Base-by-base conservation (phyloP, 2,888 invertebrate species). In the Tetranychus piercei region DNA sequence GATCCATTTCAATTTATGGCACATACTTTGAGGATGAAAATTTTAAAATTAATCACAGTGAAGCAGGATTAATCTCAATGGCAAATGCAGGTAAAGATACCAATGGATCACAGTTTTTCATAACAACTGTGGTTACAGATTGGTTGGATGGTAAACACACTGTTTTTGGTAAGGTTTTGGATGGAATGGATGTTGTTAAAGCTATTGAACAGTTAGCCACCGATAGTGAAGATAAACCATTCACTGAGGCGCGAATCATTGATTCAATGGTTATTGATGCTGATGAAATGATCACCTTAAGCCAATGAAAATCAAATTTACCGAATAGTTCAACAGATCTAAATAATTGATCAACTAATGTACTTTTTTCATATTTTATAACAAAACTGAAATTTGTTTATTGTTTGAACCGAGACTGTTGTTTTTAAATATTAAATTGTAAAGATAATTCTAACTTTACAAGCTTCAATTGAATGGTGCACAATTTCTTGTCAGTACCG, bases 111-210 rank as follows among this genome's bases (percentile, higher is more conserved):
- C 71, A 71, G 34, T 71, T 71, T 45, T 71, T 71, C 22, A 71
- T 71, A 6, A 71, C 71, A 23, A 44, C 71, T 20, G 71, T 71
- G 34, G 9, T 18, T 18, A 71, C 71, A 11, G 20, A 34, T 44
- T 71, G 71, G 71, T 20, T 71, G 34, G 71, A 71, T 71, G 71
- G 71, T 20, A 71, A 71, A 34, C 71, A 71, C 34, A 45, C 45
- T 9, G 71, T 71, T 71, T 71, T 71, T 20, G 71, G 71, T 45
- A 71, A 44, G 20, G 71, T 71, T 18, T 9, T 71, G 34, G 45
- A 71, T 15, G 71, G 71, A 6, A 34, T 71, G 71, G 71, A 71
- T 6, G 15, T 71, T 20, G 71, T 71, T 18, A 23, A 34, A 44
- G n/a, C 15, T 20, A 71, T 71, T 71, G 71, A 71, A 71, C 11